A percentile compares a stretch with the other conserved stretches of the same genome.
phyloP scores from a whole-genome alignment of 2,797 vertebrate genomes.

The Mormyrops boulengeri region DNA sequence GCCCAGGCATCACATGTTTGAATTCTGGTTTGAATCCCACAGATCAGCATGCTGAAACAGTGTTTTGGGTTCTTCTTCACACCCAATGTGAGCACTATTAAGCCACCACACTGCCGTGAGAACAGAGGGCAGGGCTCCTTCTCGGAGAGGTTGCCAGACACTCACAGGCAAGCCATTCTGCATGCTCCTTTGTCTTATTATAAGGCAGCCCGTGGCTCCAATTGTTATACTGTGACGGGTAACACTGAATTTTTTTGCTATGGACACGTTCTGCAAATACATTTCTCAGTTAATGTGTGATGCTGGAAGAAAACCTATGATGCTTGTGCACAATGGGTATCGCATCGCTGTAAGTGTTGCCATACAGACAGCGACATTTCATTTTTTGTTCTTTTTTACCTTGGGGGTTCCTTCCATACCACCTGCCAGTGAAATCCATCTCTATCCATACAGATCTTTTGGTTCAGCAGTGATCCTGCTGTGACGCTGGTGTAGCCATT shows the following conservation, averaged over 20 bases:
- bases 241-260: not conserved
- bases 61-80: not conserved
- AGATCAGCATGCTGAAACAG: not conserved
- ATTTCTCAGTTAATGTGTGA: not conserved
- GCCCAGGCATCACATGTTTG: not conserved
- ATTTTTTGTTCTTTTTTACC: not conserved
- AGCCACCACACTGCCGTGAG: not conserved
- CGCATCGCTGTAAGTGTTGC: not conserved
- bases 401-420: not conserved
- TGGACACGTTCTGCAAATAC: not conserved
- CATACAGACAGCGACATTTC: not conserved
- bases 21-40: not conserved
- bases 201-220: not conserved
- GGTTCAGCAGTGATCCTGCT: not conserved
- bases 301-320: not conserved
- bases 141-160: not conserved
- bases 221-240: not conserved
- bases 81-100: not conserved
- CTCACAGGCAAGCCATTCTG: not conserved
- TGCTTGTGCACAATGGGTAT: not conserved
- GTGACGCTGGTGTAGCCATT: slow-evolving; percentile 23
- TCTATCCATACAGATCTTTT: not conserved
- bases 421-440: not conserved
- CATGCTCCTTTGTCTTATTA: not conserved
- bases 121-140: not conserved